These are phyloP conservation scores for Proctacanthus coquilletti DNA, from an alignment of 1,140 invertebrate genomes.

Conservation along the genomic window DNA sequence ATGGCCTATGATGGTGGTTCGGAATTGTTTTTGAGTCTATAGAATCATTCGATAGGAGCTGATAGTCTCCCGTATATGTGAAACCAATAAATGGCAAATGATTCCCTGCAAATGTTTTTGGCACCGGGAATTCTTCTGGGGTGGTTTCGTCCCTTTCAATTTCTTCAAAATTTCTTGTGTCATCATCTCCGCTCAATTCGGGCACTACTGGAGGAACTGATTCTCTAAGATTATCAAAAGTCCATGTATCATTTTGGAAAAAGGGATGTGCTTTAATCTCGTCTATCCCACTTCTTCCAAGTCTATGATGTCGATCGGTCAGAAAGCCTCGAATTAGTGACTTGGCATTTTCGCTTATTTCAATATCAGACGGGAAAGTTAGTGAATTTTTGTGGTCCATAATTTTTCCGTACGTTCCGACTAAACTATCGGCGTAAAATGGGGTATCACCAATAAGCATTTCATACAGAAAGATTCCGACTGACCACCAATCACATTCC, in stretches of 20 bases:
- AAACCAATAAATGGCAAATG: constrained; percentile 98
- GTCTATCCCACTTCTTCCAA: constrained; percentile 86
- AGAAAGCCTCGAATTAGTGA: constrained; percentile 86
- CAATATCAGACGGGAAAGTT: constrained; percentile 85
- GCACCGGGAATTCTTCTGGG: constrained; percentile 84
- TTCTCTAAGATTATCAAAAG: constrained; percentile 87
- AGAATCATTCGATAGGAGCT: constrained; percentile 40
- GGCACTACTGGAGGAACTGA: constrained; percentile 93
- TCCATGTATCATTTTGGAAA: constrained; percentile 95
- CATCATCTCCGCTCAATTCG: constrained; percentile 87
- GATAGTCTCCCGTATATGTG: constrained; percentile 88
- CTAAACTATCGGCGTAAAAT: constrained; percentile 95
- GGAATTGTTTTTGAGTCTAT: constrained; percentile 43
- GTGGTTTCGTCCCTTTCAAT: constrained; percentile 81
- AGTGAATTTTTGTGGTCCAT: constrained; percentile 97
- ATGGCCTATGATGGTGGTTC: constrained; percentile 30
- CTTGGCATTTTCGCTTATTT: constrained; percentile 84
- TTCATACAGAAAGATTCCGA: constrained; percentile 96
- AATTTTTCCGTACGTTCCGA: constrained; percentile 97
- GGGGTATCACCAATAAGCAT: constrained; percentile 98
- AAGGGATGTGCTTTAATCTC: constrained; percentile 93
- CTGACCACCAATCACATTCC: constrained; percentile 99
- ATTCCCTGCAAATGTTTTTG: constrained; percentile 96
- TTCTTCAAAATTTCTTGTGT: constrained; percentile 97
- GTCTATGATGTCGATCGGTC: constrained; percentile 75